Evolutionary conservation across 2,113 vertebrate species (phyloP), one percentile per base, ranked within the genome.

Genomic region (Brachypteracias leptosomus): DNA sequence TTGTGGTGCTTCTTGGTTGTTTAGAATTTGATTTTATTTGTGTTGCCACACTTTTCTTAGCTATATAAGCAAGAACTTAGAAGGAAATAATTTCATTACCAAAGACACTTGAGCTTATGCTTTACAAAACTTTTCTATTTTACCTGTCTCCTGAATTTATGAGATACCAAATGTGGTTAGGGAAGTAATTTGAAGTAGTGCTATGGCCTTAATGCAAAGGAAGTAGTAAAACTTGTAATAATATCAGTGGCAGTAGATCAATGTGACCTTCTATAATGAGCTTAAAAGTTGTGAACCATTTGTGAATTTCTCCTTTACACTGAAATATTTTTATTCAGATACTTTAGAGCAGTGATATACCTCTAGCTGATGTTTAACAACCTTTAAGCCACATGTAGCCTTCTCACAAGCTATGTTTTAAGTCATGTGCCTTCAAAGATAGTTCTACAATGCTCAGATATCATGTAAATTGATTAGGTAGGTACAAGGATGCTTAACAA

Each of bases 121-220:
- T 95, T 95, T 95, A 70, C 88, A 96, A 93, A 98, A 82, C 24
- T 94, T 95, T 82, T 75, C 67, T 95, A n/a, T 97, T 97, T 95
- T 93, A 87, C 58, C 74, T 94, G 66, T 86, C 73, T 93, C 15
- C 51, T 76, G 57, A 97, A 97, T 97, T 97, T 97, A 96, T 88
- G 93, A 95, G 38, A 72, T 88, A 95, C 36, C 36, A 92, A 96
- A 90, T 91, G 61, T 95, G 55, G 81, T 96, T 96, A 95, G 47
- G 66, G 96, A 96, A 83, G 84, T 92, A 97, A 95, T 96, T 92
- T 97, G 72, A 96, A 93, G 73, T 52, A 96, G 93, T 70, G 47
- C 31, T 92, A 28, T 63, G 38, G 59, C 21, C 59, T 96, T 94
- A 92, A 89, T 92, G 85, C 58, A 36, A 80, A 88, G 40, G 51